Base-by-base conservation (phyloP, 2,888 invertebrate species). In the Nineta flava region DNA sequence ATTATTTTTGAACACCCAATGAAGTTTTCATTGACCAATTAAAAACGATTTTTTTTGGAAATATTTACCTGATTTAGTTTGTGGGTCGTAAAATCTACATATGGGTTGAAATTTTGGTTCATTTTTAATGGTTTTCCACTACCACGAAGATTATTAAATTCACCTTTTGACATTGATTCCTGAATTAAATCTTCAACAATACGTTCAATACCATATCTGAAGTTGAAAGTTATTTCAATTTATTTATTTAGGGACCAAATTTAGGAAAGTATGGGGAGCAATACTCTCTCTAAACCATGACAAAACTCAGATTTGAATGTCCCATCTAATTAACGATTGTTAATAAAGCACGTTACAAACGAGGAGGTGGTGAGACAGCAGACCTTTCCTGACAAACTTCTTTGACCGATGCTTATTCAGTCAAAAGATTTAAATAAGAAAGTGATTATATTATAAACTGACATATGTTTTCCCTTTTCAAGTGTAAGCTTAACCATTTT, bases 151-250 rank as follows among this genome's bases (percentile, higher is more conserved):
- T 93, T 87, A 56, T 81, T 82, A 65, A 93, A 94, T 60, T 93
- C 87, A 1, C 93, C 93, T 64, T 81, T 83, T 0, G 82, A 81
- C 78, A 94, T 92, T 0, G 92, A 83, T 61, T 92, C 90, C 59
- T 88, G 88, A 55, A 94, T 93, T 52, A 91, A 71, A 71, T 93
- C 93, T 64, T 93, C 93, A 0, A 92, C 92, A 0, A 93, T 68
- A 49, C 92, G 77, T 54, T 93, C 92, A 58, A 90, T 82, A 1
- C 88, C 87, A 61, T 80, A 79, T 53, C 74, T 67, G 50, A 41
- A 58, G 55, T 1, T 41, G 43, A 26, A 31, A 47, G 10, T 49
- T 13, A 38, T 6, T 4, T 38, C 13, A 13, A n/a, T 35, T 35
- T 35, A n/a, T 4, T 35, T 13, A 34, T 9, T 34, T 9, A 34